These are phyloP conservation scores for Morus bassanus DNA, from an alignment of 2,797 vertebrate genomes.

Conservation along the genomic window DNA sequence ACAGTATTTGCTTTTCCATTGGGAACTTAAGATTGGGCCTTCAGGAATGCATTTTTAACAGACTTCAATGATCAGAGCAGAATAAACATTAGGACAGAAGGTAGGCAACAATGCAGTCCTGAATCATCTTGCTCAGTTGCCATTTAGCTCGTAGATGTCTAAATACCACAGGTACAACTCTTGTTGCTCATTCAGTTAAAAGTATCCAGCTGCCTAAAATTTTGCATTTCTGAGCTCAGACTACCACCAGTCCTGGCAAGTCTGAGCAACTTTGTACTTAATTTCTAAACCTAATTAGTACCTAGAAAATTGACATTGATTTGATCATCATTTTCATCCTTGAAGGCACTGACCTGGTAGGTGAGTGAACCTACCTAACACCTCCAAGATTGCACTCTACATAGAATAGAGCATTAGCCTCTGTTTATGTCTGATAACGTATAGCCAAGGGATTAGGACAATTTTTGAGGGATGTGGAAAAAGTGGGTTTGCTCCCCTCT, in stretches of 20 bases:
- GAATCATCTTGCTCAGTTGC: neutral
- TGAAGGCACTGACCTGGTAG: neutral
- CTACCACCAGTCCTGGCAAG: neutral
- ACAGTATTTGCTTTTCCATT: neutral
- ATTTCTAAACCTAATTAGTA: neutral
- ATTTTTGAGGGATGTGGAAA: neutral
- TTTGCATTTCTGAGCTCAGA: neutral
- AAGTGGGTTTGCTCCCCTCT: neutral
- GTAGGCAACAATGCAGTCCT: neutral
- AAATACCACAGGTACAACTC: neutral
- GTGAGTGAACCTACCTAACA: accelerated
- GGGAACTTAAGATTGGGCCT: neutral
- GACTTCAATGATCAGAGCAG: neutral
- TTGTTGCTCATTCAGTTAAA: neutral
- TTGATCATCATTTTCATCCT: neutral
- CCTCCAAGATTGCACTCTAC: neutral
- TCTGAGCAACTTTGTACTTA: neutral
- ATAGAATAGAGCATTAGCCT: neutral
- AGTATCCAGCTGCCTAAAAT: neutral
- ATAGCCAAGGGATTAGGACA: neutral
- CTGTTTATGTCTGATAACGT: neutral
- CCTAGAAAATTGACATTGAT: neutral
- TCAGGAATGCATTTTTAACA: neutral
- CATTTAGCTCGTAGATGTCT: neutral
- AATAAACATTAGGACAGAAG: neutral